Evolutionary conservation across 2,113 vertebrate genomes (phyloP).

Genomic region (Cyanocitta stelleri): DNA sequence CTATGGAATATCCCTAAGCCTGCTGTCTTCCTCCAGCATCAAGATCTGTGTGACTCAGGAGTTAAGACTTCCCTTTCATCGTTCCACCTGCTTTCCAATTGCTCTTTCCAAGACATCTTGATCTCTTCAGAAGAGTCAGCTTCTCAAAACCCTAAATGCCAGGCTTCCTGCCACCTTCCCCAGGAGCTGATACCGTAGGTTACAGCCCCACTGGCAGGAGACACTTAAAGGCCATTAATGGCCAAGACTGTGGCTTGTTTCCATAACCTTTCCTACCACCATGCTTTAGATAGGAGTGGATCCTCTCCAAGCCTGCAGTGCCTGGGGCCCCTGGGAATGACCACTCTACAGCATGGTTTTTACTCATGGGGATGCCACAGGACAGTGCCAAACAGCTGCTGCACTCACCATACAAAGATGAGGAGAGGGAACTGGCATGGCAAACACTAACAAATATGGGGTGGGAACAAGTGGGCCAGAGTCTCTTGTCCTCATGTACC

Average conservation of each 20-base stretch:
- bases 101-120: neutral
- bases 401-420: neutral
- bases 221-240: neutral
- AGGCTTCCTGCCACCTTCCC: neutral
- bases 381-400: accelerated
- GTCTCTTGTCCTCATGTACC: neutral
- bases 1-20: neutral
- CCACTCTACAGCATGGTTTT: neutral
- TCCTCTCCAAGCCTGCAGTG: neutral
- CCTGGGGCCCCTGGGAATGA: neutral
- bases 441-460: neutral
- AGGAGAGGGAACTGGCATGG: neutral
- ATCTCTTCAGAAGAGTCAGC: neutral
- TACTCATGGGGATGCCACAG: neutral
- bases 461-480: neutral
- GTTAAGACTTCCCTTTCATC: neutral
- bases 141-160: neutral
- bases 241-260: neutral
- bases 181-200: neutral
- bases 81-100: neutral
- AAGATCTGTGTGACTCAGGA: neutral
- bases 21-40: neutral
- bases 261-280: neutral
- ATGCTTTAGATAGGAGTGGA: neutral
- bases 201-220: neutral